Conservation (phyloP, 2,888 invertebrate genomes). For the Punctoribates punctum region DNA sequence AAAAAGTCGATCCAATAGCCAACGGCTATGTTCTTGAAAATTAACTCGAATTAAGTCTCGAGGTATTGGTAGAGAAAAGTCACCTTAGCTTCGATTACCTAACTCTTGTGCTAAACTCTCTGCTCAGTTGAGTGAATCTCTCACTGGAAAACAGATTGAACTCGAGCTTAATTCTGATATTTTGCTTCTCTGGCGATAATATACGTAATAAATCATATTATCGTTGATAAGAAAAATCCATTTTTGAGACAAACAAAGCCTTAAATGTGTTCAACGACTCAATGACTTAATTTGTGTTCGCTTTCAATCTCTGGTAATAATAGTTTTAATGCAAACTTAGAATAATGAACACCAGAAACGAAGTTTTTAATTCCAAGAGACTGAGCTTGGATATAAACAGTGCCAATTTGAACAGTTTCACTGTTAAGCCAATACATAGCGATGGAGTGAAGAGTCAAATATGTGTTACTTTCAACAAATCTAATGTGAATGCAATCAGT, state of each 20-base stretch:
- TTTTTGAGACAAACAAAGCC: too few species aligned
- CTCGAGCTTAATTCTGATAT: too few species aligned
- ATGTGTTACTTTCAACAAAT: constrained; percentile 24
- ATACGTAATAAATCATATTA: too few species aligned
- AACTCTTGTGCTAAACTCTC: too few species aligned
- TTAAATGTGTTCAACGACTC: too few species aligned
- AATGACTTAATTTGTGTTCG: neutral
- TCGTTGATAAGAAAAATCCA: too few species aligned
- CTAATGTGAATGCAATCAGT: constrained; percentile 1
- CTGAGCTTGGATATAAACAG: neutral
- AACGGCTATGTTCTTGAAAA: constrained; percentile 3
- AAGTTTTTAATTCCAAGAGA: constrained; percentile 22
- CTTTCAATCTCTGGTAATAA: neutral
- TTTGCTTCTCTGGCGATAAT: too few species aligned
- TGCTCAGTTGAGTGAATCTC: too few species aligned
- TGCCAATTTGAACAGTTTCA: neutral
- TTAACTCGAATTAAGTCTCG: neutral
- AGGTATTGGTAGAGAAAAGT: neutral
- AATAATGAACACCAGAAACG: neutral
- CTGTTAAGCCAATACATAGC: constrained; percentile 12
- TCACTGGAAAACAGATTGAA: too few species aligned
- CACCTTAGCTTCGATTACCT: too few species aligned
- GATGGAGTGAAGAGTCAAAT: neutral
- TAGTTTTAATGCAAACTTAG: too few species aligned
- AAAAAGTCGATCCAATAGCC: neutral